phyloP scores from a whole-genome alignment of 1,140 invertebrate species.

The Euwallacea fornicatus region DNA sequence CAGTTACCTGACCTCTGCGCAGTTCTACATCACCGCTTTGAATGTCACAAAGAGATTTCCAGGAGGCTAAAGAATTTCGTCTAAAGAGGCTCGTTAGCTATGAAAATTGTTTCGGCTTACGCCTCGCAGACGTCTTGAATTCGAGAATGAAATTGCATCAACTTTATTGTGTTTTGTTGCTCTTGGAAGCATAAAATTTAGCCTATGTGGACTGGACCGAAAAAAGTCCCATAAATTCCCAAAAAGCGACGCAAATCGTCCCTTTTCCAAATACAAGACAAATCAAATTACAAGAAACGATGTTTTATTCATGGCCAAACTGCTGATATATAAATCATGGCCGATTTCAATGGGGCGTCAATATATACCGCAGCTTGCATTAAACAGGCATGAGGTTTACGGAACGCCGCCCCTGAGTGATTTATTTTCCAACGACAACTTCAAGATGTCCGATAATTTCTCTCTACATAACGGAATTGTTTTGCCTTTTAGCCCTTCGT shows the following conservation, averaged over 20 bases:
- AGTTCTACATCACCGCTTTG: not conserved
- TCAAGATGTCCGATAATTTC: not conserved
- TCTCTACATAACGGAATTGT: constrained; percentile 7
- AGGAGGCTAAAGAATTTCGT: not conserved
- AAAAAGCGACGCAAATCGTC: too few relatives aligned
- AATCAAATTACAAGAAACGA: constrained; percentile 31
- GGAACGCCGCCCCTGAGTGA: not conserved
- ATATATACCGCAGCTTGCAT: constrained; percentile 6
- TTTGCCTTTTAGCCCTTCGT: constrained; percentile 10
- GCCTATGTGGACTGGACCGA: too few relatives aligned
- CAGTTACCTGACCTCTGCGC: too few relatives aligned
- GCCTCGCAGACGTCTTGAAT: not conserved
- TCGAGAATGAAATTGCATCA: not conserved
- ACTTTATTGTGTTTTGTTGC: too few relatives aligned
- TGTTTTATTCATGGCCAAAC: constrained; percentile 27
- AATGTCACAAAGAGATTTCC: not conserved
- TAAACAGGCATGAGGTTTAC: constrained; percentile 19
- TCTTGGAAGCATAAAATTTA: too few relatives aligned
- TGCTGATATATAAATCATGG: constrained; percentile 26
- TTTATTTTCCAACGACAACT: constrained; percentile 14
- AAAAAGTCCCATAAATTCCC: too few relatives aligned
- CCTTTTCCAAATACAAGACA: constrained; percentile 1
- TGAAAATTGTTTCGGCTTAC: not conserved
- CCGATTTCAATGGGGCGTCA: constrained; percentile 17
- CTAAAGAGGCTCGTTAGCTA: constrained; percentile 5